Percentiles rank a stretch among this genome's conserved stretches.
Conservation (phyloP, 2,113 vertebrate genomes). For the Polypterus bichir region DNA sequence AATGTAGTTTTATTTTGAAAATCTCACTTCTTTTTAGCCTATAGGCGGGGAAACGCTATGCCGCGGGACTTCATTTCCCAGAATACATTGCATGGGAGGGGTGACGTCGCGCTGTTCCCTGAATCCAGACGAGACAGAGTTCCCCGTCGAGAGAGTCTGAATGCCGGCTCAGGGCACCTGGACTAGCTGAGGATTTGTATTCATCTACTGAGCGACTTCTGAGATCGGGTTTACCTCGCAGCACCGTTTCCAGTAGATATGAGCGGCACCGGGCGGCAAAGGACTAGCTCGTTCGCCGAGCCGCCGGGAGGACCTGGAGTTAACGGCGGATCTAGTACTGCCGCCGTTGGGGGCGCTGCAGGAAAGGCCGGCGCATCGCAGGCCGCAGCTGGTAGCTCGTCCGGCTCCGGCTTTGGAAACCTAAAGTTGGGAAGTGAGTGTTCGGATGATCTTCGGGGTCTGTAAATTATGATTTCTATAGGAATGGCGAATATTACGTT, state of each 20-base stretch:
- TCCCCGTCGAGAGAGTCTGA: conserved; percentile 36
- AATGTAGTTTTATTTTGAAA: too few relatives aligned
- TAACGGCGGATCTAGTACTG: conserved; percentile 45
- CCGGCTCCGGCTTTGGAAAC: conserved; percentile 53
- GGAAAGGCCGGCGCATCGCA: conserved; percentile 56
- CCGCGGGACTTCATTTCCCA: conserved; percentile 41
- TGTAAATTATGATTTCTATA: too few relatives aligned
- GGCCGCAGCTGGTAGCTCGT: conserved; percentile 53
- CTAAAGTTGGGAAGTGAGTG: conserved; percentile 55
- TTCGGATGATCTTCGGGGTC: conserved; percentile 1
- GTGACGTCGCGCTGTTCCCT: too few relatives aligned
- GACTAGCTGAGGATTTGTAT: too few relatives aligned
- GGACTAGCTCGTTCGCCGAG: conserved; percentile 68
- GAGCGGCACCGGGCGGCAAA: conserved; percentile 69
- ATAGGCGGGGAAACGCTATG: not conserved
- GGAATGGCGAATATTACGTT: too few relatives aligned
- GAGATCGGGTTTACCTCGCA: too few relatives aligned
- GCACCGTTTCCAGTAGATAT: conserved; percentile 53
- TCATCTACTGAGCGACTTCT: too few relatives aligned
- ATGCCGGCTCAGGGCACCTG: conserved; percentile 24
- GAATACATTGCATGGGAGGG: conserved; percentile 16
- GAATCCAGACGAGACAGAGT: too few relatives aligned
- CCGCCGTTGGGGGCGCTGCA: conserved; percentile 51
- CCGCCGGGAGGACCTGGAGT: conserved; percentile 60
- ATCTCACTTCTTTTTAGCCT: too few relatives aligned